These are phyloP conservation scores for Nephrocerus scutellatus DNA, from an alignment of 2,888 invertebrate genomes.

Conservation along the genomic window DNA sequence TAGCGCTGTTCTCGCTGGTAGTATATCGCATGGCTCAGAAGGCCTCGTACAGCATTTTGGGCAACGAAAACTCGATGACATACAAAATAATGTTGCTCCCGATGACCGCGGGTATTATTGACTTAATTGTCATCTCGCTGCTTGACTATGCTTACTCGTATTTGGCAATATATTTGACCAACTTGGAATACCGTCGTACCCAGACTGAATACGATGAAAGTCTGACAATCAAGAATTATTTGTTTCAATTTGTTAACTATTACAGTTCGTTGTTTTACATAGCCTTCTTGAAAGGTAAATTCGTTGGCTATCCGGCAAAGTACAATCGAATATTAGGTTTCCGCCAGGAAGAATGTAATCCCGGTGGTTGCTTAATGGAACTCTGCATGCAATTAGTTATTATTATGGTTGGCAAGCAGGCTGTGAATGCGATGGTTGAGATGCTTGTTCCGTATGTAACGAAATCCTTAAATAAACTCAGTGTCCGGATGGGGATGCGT, in stretches of 20 bases:
- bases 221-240: constrained; percentile 76
- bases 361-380: constrained; percentile 80
- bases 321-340: constrained; percentile 66
- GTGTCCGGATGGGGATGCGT: constrained; percentile 49
- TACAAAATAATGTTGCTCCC: constrained; percentile 63
- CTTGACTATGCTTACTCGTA: constrained; percentile 64
- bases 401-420: constrained; percentile 82
- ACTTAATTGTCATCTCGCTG: constrained; percentile 68
- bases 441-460: constrained; percentile 60
- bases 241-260: constrained; percentile 84
- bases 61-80: constrained; percentile 48
- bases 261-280: constrained; percentile 85
- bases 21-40: constrained; percentile 66
- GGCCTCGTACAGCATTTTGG: constrained; percentile 53
- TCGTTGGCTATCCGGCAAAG: constrained; percentile 69
- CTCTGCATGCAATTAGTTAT: constrained; percentile 77
- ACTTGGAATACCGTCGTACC: constrained; percentile 68
- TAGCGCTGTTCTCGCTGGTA: constrained; percentile 68
- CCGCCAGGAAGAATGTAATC: constrained; percentile 71
- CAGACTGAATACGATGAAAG: constrained; percentile 83
- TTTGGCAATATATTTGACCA: constrained; percentile 62
- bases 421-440: constrained; percentile 69
- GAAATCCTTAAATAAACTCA: constrained; percentile 48
- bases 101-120: constrained; percentile 68
- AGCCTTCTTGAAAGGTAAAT: constrained; percentile 69